phyloP scores from a whole-genome alignment of 2,888 invertebrate species.

The Idaea dimidiata region DNA sequence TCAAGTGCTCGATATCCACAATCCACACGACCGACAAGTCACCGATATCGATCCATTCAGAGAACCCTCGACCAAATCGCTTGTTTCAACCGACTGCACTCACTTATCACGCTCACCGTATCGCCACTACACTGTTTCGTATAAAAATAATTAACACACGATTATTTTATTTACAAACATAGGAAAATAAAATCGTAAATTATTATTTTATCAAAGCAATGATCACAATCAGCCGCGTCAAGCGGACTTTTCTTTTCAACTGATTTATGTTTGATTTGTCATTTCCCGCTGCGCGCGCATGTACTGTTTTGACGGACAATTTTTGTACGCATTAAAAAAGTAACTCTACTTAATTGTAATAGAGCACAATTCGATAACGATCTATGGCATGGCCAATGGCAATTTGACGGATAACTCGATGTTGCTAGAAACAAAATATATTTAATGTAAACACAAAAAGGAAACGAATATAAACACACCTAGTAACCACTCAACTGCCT shows the following conservation, averaged over 20 bases:
- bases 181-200: constrained; percentile 71
- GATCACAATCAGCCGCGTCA: constrained; percentile 49
- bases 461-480: background rate
- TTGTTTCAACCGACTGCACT: constrained; percentile 51
- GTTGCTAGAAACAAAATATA: background rate
- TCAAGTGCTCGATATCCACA: constrained; percentile 45
- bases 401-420: background rate
- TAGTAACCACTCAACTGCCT: background rate
- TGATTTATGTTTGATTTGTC: constrained; percentile 46
- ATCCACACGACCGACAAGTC: constrained; percentile 56
- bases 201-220: constrained; percentile 41
- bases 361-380: background rate
- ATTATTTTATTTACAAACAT: constrained; percentile 57
- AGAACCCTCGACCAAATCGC: constrained; percentile 68
- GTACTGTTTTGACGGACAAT: background rate
- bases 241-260: constrained; percentile 65
- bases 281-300: constrained; percentile 28
- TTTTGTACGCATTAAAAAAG: background rate
- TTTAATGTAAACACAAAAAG: background rate
- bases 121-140: constrained; percentile 32
- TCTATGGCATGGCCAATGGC: background rate
- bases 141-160: constrained; percentile 47
- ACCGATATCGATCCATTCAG: constrained; percentile 78
- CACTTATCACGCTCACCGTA: constrained; percentile 35
- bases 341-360: background rate